Percentiles rank a stretch among this genome's conserved stretches.
These are phyloP conservation scores for Chymomyza costata DNA, from an alignment of 1,140 invertebrate species.

Conservation along the genomic window DNA sequence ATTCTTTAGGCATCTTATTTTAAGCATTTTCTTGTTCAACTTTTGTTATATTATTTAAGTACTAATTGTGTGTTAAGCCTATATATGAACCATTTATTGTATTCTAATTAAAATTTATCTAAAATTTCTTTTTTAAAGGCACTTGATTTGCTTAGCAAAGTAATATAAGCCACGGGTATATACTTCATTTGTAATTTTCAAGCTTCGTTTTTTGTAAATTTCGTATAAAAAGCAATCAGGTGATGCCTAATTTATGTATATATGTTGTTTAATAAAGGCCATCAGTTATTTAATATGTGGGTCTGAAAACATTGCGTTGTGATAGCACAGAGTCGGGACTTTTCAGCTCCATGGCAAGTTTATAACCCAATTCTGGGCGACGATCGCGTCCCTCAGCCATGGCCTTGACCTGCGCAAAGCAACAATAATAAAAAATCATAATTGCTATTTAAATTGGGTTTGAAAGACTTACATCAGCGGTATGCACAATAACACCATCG, in stretches of 20 bases:
- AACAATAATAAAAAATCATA: not conserved
- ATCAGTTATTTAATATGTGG: slow-evolving; percentile 35
- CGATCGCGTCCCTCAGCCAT: slow-evolving; percentile 92
- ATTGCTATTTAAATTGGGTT: not conserved
- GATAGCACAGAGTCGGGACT: slow-evolving; percentile 76
- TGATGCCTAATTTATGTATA: slow-evolving; percentile 22
- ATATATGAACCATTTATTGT: slow-evolving; percentile 7
- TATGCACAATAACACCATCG: slow-evolving; percentile 87
- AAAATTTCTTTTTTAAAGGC: slow-evolving; percentile 32
- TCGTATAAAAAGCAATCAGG: slow-evolving; percentile 5
- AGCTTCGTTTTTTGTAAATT: not conserved
- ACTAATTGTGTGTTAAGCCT: no score
- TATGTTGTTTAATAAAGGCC: not conserved
- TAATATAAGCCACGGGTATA: slow-evolving; percentile 31
- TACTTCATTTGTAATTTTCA: not conserved
- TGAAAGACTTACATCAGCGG: slow-evolving; percentile 78
- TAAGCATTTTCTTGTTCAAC: not conserved
- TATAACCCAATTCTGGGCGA: slow-evolving; percentile 90
- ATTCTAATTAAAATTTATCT: slow-evolving; percentile 20
- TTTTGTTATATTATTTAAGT: slow-evolving; percentile 5
- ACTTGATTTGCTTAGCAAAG: slow-evolving; percentile 20
- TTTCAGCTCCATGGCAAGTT: slow-evolving; percentile 89
- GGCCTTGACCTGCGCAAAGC: slow-evolving; percentile 80
- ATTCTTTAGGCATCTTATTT: not conserved
- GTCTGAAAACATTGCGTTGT: slow-evolving; percentile 65